phyloP scores from a whole-genome alignment of 1,140 invertebrate species.

The Xylocopa sonorina region DNA sequence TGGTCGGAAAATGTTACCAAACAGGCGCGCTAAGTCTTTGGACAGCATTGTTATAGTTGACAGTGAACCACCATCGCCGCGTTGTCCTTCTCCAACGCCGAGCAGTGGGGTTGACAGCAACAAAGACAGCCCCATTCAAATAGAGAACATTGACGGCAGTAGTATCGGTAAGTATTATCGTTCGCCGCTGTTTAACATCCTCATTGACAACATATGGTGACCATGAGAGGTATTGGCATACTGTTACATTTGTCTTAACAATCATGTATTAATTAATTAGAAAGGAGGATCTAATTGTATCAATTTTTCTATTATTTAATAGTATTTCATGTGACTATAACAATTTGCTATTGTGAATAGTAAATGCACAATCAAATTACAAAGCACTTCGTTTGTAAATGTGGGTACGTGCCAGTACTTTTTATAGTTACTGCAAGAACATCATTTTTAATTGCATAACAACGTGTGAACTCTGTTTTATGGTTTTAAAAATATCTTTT shows the following conservation, averaged over 20 bases:
- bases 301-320: too few relatives aligned
- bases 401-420: too few relatives aligned
- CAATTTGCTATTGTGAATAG: too few relatives aligned
- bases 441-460: conserved; percentile 21
- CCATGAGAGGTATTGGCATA: too few relatives aligned
- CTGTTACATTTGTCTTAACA: too few relatives aligned
- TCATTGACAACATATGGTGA: too few relatives aligned
- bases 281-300: too few relatives aligned
- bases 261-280: too few relatives aligned
- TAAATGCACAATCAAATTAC: too few relatives aligned
- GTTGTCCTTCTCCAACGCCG: conserved; percentile 93
- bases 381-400: too few relatives aligned
- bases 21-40: conserved; percentile 79
- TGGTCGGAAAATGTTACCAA: conserved; percentile 68
- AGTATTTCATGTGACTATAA: too few relatives aligned
- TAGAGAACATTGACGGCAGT: conserved; percentile 89
- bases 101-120: conserved; percentile 94
- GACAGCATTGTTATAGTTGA: conserved; percentile 79
- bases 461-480: conserved; percentile 26
- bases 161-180: conserved; percentile 82
- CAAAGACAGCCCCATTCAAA: conserved; percentile 95
- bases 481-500: conserved; percentile 21
- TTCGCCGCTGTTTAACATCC: conserved; percentile 12
- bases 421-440: too few relatives aligned
- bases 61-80: conserved; percentile 82